Conservation (phyloP, 2,888 invertebrate species). For the Branchellion lobata region DNA sequence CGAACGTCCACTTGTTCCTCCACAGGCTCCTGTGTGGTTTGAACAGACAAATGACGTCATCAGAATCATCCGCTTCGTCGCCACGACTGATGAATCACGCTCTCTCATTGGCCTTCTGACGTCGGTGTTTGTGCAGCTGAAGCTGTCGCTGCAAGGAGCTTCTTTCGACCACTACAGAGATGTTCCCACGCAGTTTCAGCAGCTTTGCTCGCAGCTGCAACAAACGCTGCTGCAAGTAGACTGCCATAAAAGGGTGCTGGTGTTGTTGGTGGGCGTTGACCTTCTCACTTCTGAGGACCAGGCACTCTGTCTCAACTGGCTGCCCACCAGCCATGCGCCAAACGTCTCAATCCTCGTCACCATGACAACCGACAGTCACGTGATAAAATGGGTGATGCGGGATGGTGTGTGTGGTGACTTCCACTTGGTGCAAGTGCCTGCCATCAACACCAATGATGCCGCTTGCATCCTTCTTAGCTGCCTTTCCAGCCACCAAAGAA, state of each 20-base stretch:
- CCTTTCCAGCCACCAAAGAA: constrained; percentile 53
- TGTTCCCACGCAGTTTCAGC: background rate
- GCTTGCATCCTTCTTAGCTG: constrained; percentile 43
- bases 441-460: constrained; percentile 42
- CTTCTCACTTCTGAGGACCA: constrained; percentile 49
- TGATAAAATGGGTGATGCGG: constrained; percentile 53
- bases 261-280: constrained; percentile 53
- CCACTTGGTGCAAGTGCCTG: constrained; percentile 49
- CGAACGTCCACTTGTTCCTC: background rate
- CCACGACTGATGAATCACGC: constrained; percentile 2
- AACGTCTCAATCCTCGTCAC: constrained; percentile 59
- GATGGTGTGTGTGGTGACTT: constrained; percentile 49
- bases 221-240: constrained; percentile 56
- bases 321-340: constrained; percentile 53
- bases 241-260: constrained; percentile 53
- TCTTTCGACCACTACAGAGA: background rate
- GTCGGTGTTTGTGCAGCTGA: constrained; percentile 26
- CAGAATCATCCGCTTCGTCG: constrained; percentile 26
- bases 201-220: constrained; percentile 54
- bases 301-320: constrained; percentile 53
- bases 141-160: background rate
- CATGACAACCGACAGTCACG: constrained; percentile 53
- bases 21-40: constrained; percentile 15
- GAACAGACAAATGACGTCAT: background rate
- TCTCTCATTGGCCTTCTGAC: background rate